Evolutionary conservation across 2,888 invertebrate genomes (phyloP).

Genomic region (Crematogaster levior): DNA sequence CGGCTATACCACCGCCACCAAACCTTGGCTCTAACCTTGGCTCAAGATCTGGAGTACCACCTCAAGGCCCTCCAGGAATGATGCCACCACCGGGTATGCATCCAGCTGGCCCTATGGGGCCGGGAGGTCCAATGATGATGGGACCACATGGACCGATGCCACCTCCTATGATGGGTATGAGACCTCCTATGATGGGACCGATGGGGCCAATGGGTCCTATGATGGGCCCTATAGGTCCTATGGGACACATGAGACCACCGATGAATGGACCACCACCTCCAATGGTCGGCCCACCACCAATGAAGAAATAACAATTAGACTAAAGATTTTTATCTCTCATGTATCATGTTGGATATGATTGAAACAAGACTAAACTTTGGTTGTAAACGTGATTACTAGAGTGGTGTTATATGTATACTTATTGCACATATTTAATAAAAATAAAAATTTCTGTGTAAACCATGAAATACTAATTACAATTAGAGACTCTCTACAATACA

Average conservation of each 20-base stretch:
- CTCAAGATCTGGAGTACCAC: conserved; percentile 85
- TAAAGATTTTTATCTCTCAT: neutral
- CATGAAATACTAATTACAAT: neutral
- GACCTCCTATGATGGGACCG: conserved; percentile 92
- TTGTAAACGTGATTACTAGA: neutral
- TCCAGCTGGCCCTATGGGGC: conserved; percentile 86
- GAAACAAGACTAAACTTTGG: neutral
- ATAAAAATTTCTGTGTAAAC: conserved; percentile 21
- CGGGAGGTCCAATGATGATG: conserved; percentile 85
- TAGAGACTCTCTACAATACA: neutral
- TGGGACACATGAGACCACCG: conserved; percentile 92
- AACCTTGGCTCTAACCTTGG: conserved; percentile 86
- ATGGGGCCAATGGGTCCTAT: conserved; percentile 90
- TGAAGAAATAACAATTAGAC: conserved; percentile 69
- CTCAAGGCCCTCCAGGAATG: conserved; percentile 89
- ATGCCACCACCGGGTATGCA: conserved; percentile 86
- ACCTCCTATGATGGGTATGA: conserved; percentile 92
- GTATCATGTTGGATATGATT: neutral
- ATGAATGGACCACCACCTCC: conserved; percentile 90
- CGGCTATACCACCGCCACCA: conserved; percentile 93
- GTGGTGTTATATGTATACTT: neutral
- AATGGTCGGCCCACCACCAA: conserved; percentile 81
- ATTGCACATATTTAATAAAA: neutral
- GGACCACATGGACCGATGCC: conserved; percentile 89
- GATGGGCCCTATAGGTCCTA: conserved; percentile 89